Conservation (phyloP, 2,888 invertebrate species). For the Drosophila paucipuncta region DNA sequence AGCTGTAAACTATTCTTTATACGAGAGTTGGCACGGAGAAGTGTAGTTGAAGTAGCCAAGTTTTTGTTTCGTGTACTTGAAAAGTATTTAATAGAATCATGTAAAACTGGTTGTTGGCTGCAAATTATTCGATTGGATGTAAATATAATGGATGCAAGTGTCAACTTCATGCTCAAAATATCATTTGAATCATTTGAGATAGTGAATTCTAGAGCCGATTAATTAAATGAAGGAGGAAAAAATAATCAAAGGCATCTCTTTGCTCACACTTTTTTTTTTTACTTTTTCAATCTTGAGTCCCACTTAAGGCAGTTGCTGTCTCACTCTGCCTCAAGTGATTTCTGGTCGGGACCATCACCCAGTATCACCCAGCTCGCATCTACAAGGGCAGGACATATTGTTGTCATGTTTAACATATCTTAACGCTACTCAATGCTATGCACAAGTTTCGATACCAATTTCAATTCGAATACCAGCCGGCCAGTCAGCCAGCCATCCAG, state of each 20-base stretch:
- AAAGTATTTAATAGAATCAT: background rate
- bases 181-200: too few species aligned
- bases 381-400: constrained; percentile 77
- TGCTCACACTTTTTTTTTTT: background rate
- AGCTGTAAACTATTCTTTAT: background rate
- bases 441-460: constrained; percentile 25
- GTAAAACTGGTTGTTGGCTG: background rate
- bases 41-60: background rate
- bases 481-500: background rate
- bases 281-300: background rate
- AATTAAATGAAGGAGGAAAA: background rate
- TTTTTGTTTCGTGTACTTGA: background rate
- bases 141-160: background rate
- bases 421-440: constrained; percentile 73
- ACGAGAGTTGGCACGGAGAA: background rate
- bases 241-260: background rate
- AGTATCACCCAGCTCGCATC: constrained; percentile 53
- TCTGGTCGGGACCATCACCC: background rate
- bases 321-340: background rate
- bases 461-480: constrained; percentile 10
- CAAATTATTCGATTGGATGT: background rate
- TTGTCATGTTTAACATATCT: constrained; percentile 83
- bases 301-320: background rate
- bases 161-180: too few species aligned
- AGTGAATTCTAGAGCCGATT: background rate